A percentile compares a stretch with the other conserved stretches of the same genome.
Evolutionary conservation across 2,888 invertebrate species (phyloP).

Genomic region (Callosobruchus maculatus): DNA sequence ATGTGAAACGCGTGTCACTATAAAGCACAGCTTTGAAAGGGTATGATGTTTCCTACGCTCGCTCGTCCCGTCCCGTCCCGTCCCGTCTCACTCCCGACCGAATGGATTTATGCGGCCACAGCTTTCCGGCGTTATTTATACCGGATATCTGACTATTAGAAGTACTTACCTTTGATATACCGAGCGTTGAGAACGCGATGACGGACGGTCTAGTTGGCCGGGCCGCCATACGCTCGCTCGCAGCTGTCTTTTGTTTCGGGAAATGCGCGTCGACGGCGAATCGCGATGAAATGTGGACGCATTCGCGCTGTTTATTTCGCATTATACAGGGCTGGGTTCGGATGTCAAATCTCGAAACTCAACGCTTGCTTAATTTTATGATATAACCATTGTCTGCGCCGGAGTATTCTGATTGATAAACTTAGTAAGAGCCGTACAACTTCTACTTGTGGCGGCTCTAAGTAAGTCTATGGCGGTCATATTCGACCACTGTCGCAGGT

Average conservation of each 20-base stretch:
- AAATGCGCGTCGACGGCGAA: neutral
- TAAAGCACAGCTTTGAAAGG: conserved; percentile 29
- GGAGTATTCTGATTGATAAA: no score
- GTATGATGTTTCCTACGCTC: conserved; percentile 23
- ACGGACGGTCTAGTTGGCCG: conserved; percentile 1
- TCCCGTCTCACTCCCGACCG: conserved; percentile 21
- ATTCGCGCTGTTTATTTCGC: neutral
- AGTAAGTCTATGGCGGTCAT: no score
- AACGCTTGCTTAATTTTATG: no score
- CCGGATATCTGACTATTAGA: conserved; percentile 23
- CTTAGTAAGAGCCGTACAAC: no score
- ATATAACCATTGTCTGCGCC: no score
- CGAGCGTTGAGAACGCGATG: conserved; percentile 2
- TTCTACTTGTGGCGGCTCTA: no score
- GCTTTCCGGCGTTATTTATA: conserved; percentile 28
- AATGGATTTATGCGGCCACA: conserved; percentile 25
- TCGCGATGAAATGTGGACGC: neutral
- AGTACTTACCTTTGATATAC: conserved; percentile 25
- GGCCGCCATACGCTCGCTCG: neutral
- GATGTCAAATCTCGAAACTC: no score
- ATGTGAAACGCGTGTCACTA: conserved; percentile 31
- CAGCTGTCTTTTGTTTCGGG: neutral
- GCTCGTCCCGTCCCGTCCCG: conserved; percentile 5
- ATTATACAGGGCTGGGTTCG: neutral
- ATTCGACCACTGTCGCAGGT: no score